Evolutionary conservation across 1,140 invertebrate genomes (phyloP).

Genomic region (Gerris buenoi): DNA sequence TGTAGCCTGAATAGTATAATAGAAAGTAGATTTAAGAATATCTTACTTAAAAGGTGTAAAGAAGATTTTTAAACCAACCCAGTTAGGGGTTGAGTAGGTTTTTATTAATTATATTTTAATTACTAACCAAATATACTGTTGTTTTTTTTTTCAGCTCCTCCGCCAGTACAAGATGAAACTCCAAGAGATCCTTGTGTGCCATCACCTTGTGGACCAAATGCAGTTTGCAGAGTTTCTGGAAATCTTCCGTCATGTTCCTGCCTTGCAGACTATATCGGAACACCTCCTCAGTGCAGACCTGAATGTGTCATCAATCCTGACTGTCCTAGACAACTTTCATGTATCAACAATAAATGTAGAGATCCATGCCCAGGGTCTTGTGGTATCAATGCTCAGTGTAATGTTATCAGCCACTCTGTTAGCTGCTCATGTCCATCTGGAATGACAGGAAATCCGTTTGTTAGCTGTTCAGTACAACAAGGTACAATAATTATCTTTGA

Average conservation of each 20-base stretch:
- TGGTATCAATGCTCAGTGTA: slow-evolving; percentile 56
- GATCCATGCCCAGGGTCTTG: slow-evolving; percentile 53
- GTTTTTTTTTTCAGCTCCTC: slow-evolving; percentile 21
- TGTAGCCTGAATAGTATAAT: too few relatives aligned
- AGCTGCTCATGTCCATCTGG: slow-evolving; percentile 43
- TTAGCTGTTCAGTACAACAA: slow-evolving; percentile 34
- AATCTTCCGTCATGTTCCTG: slow-evolving; percentile 48
- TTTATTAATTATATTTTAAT: too few relatives aligned
- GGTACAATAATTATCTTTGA: slow-evolving; percentile 11
- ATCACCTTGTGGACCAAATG: slow-evolving; percentile 46
- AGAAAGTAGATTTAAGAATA: too few relatives aligned
- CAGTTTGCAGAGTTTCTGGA: slow-evolving; percentile 43
- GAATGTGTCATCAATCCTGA: slow-evolving; percentile 50
- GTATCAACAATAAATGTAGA: slow-evolving; percentile 50
- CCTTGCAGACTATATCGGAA: slow-evolving; percentile 40
- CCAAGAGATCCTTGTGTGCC: slow-evolving; percentile 33
- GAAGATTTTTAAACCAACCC: too few relatives aligned
- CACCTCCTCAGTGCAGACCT: slow-evolving; percentile 45
- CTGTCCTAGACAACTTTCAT: slow-evolving; percentile 45
- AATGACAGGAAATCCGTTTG: slow-evolving; percentile 43
- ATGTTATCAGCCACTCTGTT: slow-evolving; percentile 47
- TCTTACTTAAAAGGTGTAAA: too few relatives aligned
- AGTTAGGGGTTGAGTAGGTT: too few relatives aligned
- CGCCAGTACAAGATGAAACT: slow-evolving; percentile 19
- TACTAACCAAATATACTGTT: too few relatives aligned